Conservation (phyloP, 2,888 invertebrate genomes). For the Synergus gifuensis region DNA sequence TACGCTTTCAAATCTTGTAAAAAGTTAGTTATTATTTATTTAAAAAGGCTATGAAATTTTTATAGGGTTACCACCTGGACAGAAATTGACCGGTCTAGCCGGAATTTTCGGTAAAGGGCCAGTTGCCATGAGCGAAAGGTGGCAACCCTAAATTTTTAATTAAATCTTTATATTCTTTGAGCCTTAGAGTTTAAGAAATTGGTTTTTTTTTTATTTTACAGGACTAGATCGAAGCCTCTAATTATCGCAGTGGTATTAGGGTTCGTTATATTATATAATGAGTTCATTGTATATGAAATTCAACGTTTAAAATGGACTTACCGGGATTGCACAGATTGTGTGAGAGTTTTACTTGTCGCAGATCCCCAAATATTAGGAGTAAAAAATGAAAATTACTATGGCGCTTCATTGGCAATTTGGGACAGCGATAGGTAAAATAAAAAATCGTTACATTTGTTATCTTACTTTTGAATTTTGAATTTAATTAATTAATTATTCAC, state of each 20-base stretch:
- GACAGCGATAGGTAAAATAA: slow-evolving; percentile 90
- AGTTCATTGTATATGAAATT: slow-evolving; percentile 81
- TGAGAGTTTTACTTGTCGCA: slow-evolving; percentile 86
- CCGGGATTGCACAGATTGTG: slow-evolving; percentile 79
- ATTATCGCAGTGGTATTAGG: slow-evolving; percentile 61
- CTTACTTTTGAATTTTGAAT: slow-evolving; percentile 10
- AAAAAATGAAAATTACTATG: slow-evolving; percentile 83
- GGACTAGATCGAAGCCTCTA: slow-evolving; percentile 64
- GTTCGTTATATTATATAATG: slow-evolving; percentile 78
- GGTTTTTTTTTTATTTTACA: slow-evolving; percentile 45
- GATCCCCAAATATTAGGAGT: slow-evolving; percentile 97
- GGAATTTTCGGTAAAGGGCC: no score
- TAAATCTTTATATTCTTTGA: no score
- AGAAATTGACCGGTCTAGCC: no score
- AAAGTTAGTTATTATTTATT: no score
- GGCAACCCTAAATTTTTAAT: no score
- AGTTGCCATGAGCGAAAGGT: no score
- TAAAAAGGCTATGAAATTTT: no score
- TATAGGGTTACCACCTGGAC: no score
- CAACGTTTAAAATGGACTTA: slow-evolving; percentile 78
- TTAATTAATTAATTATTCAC: not conserved
- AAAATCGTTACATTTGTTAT: not conserved
- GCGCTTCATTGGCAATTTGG: slow-evolving; percentile 87
- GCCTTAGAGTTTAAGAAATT: not conserved
- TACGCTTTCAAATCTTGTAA: no score